A percentile compares a stretch with the other conserved stretches of the same genome.
phyloP scores from a whole-genome alignment of 2,797 vertebrate species.

The Malurus leucopterus region DNA sequence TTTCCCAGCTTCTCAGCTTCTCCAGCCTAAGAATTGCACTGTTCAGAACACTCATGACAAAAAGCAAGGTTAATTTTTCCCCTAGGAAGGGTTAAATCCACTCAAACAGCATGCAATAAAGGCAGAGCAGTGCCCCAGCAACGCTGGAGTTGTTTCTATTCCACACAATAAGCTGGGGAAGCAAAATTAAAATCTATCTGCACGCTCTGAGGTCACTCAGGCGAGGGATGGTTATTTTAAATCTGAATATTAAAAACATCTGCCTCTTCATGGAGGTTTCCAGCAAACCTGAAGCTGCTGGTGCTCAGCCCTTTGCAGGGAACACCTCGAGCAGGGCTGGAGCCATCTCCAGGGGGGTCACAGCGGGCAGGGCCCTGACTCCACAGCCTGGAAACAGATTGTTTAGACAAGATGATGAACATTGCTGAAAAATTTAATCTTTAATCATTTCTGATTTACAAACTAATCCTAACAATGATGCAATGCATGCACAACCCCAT shows the following conservation, averaged over 20 bases:
- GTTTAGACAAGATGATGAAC: constrained; percentile 11
- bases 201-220: background rate
- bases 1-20: background rate
- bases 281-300: background rate
- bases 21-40: background rate
- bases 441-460: constrained; percentile 31
- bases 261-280: background rate
- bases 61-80: background rate
- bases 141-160: background rate
- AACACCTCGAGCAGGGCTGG: background rate
- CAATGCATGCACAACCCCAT: background rate
- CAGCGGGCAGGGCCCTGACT: background rate
- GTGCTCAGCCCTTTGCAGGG: background rate
- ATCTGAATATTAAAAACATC: background rate
- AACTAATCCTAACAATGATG: constrained; percentile 22
- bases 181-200: constrained; percentile 15
- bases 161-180: background rate
- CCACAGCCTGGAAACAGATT: background rate
- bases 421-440: background rate
- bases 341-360: background rate
- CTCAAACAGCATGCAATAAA: background rate
- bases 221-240: background rate
- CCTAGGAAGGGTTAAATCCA: background rate
- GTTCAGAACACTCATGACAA: background rate
- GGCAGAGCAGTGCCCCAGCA: background rate